phyloP scores from a whole-genome alignment of 1,140 invertebrate genomes.

The Sycophila sp. region DNA sequence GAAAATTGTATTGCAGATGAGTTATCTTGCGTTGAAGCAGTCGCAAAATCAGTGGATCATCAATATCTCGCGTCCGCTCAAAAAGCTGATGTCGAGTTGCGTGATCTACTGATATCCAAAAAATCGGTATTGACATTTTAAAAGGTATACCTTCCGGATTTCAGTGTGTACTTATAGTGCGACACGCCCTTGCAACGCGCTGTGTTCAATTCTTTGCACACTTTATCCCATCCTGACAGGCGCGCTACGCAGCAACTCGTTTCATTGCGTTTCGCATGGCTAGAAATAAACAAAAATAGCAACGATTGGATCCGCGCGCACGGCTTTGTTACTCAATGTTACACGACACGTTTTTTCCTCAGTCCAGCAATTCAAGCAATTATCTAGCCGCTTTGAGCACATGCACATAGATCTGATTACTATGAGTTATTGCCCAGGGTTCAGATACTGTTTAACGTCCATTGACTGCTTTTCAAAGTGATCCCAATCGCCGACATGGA shows the following conservation, averaged over 20 bases:
- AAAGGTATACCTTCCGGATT: constrained; percentile 37
- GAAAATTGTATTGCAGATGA: constrained; percentile 51
- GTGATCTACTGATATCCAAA: not conserved
- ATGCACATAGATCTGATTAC: not conserved
- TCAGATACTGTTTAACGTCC: not conserved
- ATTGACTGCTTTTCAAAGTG: not conserved
- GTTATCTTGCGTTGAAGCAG: constrained; percentile 46
- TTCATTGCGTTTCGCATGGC: constrained; percentile 59
- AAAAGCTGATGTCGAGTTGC: not conserved
- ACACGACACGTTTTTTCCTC: not conserved
- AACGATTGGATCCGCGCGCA: too few species aligned
- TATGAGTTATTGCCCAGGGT: not conserved
- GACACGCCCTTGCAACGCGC: too few species aligned
- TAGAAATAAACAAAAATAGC: too few species aligned
- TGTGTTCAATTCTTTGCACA: too few species aligned
- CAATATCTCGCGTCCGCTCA: not conserved
- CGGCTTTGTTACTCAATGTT: constrained; percentile 14
- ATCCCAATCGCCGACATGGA: not conserved
- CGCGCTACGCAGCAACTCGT: constrained; percentile 53
- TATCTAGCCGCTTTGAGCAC: not conserved
- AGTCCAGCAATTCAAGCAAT: not conserved
- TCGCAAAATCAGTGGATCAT: not conserved
- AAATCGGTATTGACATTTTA: not conserved
- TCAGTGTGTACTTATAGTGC: not conserved
- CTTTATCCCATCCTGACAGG: constrained; percentile 51